These are phyloP conservation scores for Diloba caeruleocephala DNA, from an alignment of 2,888 invertebrate species.

Conservation along the genomic window DNA sequence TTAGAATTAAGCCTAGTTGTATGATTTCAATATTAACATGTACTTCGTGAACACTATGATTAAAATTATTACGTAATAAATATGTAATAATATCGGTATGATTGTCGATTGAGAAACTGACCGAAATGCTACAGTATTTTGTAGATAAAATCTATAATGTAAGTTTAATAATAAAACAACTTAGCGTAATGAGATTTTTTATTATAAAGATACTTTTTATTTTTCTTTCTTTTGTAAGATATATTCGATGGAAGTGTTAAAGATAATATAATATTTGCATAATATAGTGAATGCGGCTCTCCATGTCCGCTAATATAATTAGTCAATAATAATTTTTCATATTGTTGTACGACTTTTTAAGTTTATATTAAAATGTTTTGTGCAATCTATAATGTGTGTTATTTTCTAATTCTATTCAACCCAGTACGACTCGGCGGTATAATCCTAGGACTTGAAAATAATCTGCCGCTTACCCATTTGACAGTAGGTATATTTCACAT, in stretches of 20 bases:
- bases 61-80: conserved; percentile 80
- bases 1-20: conserved; percentile 88
- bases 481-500: too few species aligned
- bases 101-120: conserved; percentile 85
- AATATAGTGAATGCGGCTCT: conserved; percentile 91
- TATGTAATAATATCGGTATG: conserved; percentile 69
- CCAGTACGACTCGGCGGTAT: too few species aligned
- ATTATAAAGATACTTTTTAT: conserved; percentile 87
- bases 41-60: conserved; percentile 84
- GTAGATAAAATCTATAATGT: conserved; percentile 89
- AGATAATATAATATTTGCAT: conserved; percentile 91
- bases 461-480: too few species aligned
- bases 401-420: too few species aligned
- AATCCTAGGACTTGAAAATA: too few species aligned
- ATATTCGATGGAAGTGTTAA: conserved; percentile 89
- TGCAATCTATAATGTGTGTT: conserved; percentile 90
- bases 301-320: conserved; percentile 92
- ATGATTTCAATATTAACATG: conserved; percentile 84
- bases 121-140: conserved; percentile 86
- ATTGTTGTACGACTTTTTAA: conserved; percentile 96
- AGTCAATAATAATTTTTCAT: conserved; percentile 95
- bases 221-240: conserved; percentile 89
- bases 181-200: conserved; percentile 88
- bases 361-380: conserved; percentile 96
- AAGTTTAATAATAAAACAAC: conserved; percentile 86